Base-by-base conservation (phyloP, 2,888 invertebrate species). In the Eumerus sabulonum region DNA sequence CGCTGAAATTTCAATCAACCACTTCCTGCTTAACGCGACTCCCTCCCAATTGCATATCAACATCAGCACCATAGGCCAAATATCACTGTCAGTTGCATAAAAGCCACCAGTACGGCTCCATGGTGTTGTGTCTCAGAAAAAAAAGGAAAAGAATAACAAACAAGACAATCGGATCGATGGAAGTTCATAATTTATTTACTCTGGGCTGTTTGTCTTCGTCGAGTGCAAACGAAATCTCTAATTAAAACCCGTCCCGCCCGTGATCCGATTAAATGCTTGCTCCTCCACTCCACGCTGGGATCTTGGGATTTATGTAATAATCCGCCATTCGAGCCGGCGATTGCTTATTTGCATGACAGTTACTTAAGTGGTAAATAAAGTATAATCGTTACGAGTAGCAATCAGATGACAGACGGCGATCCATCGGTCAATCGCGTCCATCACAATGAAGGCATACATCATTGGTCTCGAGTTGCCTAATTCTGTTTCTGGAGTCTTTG, bases 31-130 rank as follows among this genome's bases (percentile, higher is more conserved):
- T 27, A 27, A 27, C 7, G 3, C 27, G 27, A 4, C 27, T 7
- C 27, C 27, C 27, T 7, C 27, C 27, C 27, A 27, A 27, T 27
- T 7, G 27, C 7, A 27, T 27, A 27, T 27, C 7, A 27, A 2
- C 27, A 2, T 7, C 27, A 27, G 27, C 27, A 2, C 3, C 7
- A 27, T 27, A 27, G 27, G 2, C 27, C 44, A 67, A 73, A 74
- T 74, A 67, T 50, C 44, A 18, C 51, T 27, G 51, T n/a, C 44
- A 38, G 45, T 74, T 74, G 67, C 57, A 74, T 68, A 74, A 67
- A 68, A 17, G 16, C 59, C 45, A 48, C 59, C 45, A 48, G 44
- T 45, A 19, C 13, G 18, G 19, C 54, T 51, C 16, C 42, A 35
- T 60, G 53, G 67, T 67, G 47, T 67, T 67, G n/a, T n/a, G n/a